phyloP scores from a whole-genome alignment of 2,113 vertebrate species.

The Colius striatus region DNA sequence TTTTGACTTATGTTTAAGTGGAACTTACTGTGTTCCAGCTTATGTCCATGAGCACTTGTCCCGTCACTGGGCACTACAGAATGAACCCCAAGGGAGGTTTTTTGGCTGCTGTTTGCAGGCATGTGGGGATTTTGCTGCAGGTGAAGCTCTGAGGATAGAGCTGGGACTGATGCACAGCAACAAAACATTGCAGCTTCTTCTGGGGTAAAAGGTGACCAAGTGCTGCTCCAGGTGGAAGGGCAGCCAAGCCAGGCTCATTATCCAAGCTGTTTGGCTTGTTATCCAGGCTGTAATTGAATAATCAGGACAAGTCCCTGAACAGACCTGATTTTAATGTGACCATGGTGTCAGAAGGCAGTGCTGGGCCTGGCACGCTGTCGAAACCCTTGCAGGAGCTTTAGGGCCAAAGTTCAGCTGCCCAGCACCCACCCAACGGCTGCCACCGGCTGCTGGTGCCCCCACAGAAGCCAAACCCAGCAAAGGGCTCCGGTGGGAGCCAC shows the following conservation, averaged over 20 bases:
- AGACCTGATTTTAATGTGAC: not conserved
- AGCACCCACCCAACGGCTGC: not conserved
- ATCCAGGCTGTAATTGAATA: not conserved
- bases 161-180: fast-evolving
- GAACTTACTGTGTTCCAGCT: too few relatives aligned
- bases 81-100: not conserved
- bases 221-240: fast-evolving
- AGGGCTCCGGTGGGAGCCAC: not conserved
- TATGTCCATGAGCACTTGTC: too few relatives aligned
- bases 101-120: not conserved
- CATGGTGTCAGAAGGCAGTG: not conserved
- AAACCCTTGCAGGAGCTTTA: not conserved
- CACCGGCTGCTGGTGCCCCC: not conserved
- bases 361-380: not conserved
- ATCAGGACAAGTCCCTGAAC: not conserved
- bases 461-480: fast-evolving
- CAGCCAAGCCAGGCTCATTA: not conserved
- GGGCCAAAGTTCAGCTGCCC: not conserved
- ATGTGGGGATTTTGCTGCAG: not conserved
- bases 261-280: not conserved
- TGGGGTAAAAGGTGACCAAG: not conserved
- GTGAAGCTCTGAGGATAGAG: not conserved
- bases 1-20: too few relatives aligned
- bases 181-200: not conserved
- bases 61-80: too few relatives aligned